Base-by-base conservation (phyloP, 2,797 vertebrate genomes). In the Scarus forsteni region DNA sequence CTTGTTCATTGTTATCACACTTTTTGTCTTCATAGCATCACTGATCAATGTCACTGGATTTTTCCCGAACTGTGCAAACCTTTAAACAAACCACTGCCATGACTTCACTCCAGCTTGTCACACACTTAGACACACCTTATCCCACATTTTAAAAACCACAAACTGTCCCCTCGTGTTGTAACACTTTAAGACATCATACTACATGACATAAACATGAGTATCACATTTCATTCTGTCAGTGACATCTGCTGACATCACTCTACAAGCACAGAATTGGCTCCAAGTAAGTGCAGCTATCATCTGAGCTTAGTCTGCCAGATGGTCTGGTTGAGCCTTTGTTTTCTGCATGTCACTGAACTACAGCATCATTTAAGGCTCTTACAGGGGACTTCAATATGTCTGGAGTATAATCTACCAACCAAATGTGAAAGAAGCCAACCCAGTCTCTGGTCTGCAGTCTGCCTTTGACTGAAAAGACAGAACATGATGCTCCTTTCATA, bases 211-310 rank as follows among this genome's bases (percentile, higher is more conserved):
- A 81, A 74, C 45, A 39, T 6, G 5, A 53, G 74, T 66, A 15
- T 76, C 53, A 0, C 61, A 61, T 85, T 83, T 75, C 75, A 68
- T 73, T 74, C 73, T 64, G 70, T 76, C 57, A 40, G 34, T 55
- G 72, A 67, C 71, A 83, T 84, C 74, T 79, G 80, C 74, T 75
- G 72, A 81, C 75, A 76, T 81, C 48, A 79, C 59, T 79, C 58
- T 51, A 46, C 53, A 67, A 76, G 70, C 50, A 66, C 60, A 79
- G 55, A 76, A 81, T 44, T 73, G 77, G 63, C 71, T 72, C 18
- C 1, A 40, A 59, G 59, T 34, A 55, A 70, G 54, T 19, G 10
- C 36, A 11, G 19, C 10, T 46, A 61, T 76, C 72, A 54, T 68
- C 55, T 44, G 34, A 40, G 71, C 76, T 66, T 52, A 48, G 65